Conservation (phyloP, 2,888 invertebrate species). For the Thymelicus acteon region DNA sequence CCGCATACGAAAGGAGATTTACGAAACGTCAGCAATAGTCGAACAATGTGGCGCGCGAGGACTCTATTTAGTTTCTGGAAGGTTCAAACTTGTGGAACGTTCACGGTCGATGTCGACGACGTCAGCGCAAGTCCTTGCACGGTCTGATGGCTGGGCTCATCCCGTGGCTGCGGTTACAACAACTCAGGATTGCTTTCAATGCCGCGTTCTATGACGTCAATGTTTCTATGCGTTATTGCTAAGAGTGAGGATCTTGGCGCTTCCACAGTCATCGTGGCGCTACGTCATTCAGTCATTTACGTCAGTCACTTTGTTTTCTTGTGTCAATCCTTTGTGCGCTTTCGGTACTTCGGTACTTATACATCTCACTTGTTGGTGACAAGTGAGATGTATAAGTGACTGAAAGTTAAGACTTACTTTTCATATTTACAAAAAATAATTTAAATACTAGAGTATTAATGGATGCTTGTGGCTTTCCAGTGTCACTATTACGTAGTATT, state of each 20-base stretch:
- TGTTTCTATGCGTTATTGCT: constrained; percentile 59
- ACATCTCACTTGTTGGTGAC: too few relatives aligned
- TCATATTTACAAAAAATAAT: background rate
- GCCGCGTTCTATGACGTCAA: constrained; percentile 60
- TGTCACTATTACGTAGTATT: constrained; percentile 19
- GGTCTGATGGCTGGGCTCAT: constrained; percentile 72
- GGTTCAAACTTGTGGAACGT: constrained; percentile 29
- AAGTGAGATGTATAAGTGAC: background rate
- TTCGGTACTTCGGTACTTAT: too few relatives aligned
- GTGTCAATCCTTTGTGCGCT: constrained; percentile 3
- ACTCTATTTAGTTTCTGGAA: constrained; percentile 31
- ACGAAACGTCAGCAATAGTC: constrained; percentile 23
- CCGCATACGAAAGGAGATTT: constrained; percentile 25
- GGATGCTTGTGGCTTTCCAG: background rate
- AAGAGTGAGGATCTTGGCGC: constrained; percentile 54
- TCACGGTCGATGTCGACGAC: constrained; percentile 61
- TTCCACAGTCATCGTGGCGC: constrained; percentile 23
- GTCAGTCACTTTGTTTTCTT: constrained; percentile 8
- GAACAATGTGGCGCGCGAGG: constrained; percentile 17
- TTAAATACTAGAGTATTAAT: background rate
- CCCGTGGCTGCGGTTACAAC: constrained; percentile 78
- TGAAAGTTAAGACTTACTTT: background rate
- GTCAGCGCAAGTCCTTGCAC: constrained; percentile 76
- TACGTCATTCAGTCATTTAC: constrained; percentile 28
- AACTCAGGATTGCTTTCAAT: constrained; percentile 76